Percentiles rank a stretch among this genome's conserved stretches.
Conservation (phyloP, 2,888 invertebrate genomes). For the Tholera decimalis region DNA sequence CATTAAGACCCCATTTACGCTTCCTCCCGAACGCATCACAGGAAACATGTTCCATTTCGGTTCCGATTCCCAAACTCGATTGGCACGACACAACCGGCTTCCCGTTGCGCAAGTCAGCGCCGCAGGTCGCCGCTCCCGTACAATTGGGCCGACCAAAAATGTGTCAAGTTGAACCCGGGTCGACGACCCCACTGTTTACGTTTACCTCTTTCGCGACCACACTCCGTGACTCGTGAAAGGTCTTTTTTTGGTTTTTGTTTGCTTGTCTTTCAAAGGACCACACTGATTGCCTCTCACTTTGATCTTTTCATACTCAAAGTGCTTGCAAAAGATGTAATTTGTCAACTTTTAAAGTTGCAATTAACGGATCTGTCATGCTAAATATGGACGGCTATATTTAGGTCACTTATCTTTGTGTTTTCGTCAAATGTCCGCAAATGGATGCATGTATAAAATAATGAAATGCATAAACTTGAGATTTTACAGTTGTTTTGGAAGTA, state of each 20-base stretch:
- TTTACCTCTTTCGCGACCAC: slow-evolving; percentile 80
- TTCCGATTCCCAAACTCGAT: slow-evolving; percentile 73
- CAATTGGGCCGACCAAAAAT: slow-evolving; percentile 89
- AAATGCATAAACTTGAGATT: slow-evolving; percentile 29
- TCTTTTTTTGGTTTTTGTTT: slow-evolving; percentile 52
- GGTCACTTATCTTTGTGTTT: slow-evolving; percentile 45
- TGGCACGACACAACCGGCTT: slow-evolving; percentile 79
- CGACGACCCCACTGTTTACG: slow-evolving; percentile 86
- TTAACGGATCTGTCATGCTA: slow-evolving; percentile 48
- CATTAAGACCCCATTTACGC: slow-evolving; percentile 35
- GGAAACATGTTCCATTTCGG: slow-evolving; percentile 68
- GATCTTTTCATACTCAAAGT: slow-evolving; percentile 59
- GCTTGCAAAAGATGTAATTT: slow-evolving; percentile 48
- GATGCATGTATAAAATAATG: slow-evolving; percentile 25
- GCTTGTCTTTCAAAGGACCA: slow-evolving; percentile 51
- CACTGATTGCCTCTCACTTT: slow-evolving; percentile 53
- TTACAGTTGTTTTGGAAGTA: slow-evolving; percentile 28
- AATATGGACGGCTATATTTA: slow-evolving; percentile 50
- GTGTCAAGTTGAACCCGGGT: slow-evolving; percentile 90
- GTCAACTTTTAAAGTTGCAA: slow-evolving; percentile 56
- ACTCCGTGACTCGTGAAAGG: slow-evolving; percentile 62
- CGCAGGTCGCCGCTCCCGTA: slow-evolving; percentile 85
- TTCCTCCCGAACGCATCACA: slow-evolving; percentile 34
- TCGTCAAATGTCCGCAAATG: slow-evolving; percentile 23
- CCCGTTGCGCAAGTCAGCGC: slow-evolving; percentile 85